phyloP scores from a whole-genome alignment of 2,113 vertebrate species.

The Chauna torquata region DNA sequence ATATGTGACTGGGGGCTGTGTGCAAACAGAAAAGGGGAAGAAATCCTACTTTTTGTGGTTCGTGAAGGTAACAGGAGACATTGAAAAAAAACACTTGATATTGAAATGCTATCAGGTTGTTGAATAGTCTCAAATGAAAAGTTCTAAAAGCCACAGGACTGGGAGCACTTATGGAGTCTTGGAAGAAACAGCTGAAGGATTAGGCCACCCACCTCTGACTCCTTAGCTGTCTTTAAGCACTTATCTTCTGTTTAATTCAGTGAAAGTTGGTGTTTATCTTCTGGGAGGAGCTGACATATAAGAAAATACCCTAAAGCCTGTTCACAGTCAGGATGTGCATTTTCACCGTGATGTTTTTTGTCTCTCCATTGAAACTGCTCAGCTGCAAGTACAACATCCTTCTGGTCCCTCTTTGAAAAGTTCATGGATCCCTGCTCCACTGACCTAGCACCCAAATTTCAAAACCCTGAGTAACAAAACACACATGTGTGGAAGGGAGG shows the following conservation, averaged over 20 bases:
- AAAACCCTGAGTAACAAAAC: background rate
- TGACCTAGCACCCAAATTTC: background rate
- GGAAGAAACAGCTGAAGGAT: background rate
- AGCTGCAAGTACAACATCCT: background rate
- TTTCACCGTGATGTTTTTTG: background rate
- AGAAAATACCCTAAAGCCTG: background rate
- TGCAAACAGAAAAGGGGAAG: background rate
- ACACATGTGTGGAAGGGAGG: rapidly evolving
- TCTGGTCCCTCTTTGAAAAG: background rate
- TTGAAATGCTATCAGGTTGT: background rate
- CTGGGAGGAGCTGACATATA: background rate
- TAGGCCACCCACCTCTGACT: background rate
- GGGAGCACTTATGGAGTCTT: background rate
- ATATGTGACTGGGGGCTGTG: background rate
- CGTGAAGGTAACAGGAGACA: background rate
- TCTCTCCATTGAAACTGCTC: background rate
- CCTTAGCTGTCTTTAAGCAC: background rate
- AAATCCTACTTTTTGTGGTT: background rate
- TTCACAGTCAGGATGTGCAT: background rate
- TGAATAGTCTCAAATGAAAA: background rate
- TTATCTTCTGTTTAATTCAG: background rate
- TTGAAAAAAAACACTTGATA: background rate
- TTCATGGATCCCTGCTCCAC: background rate
- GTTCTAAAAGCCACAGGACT: background rate
- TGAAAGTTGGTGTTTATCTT: background rate